Evolutionary conservation across 2,113 vertebrate species (phyloP).

Genomic region (Oreotrochilus melanogaster): DNA sequence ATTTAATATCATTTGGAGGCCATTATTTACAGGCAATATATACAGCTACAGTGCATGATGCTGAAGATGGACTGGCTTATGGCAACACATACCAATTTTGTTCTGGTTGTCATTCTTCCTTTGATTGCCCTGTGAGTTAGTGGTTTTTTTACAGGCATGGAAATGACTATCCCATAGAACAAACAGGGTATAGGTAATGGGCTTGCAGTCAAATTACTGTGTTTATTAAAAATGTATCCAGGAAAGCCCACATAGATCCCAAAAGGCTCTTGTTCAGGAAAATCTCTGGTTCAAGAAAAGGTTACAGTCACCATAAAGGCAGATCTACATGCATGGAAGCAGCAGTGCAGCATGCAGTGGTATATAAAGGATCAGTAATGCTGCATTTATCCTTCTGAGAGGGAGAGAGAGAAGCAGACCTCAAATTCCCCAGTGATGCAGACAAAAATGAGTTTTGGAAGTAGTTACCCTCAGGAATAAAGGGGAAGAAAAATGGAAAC

Average conservation of each 20-base stretch:
- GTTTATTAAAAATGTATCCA: slow-evolving; percentile 66
- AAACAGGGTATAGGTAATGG: slow-evolving; percentile 22
- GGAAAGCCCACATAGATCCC: slow-evolving; percentile 45
- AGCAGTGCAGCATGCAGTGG: not conserved
- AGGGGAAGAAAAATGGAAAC: not conserved
- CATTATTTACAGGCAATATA: slow-evolving; percentile 60
- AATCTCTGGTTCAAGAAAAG: slow-evolving; percentile 51
- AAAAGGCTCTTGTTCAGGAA: slow-evolving; percentile 43
- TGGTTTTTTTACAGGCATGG: slow-evolving; percentile 21
- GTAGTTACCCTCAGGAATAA: not conserved
- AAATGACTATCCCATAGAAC: slow-evolving; percentile 11
- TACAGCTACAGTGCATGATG: not conserved
- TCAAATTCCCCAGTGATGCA: not conserved
- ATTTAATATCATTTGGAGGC: slow-evolving; percentile 26
- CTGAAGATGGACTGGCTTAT: not conserved
- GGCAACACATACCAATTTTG: not conserved
- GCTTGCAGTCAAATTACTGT: slow-evolving; percentile 42
- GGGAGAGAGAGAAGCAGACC: not conserved
- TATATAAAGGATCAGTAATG: not conserved
- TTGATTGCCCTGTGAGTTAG: slow-evolving; percentile 55
- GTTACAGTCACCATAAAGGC: slow-evolving; percentile 42
- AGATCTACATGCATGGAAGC: not conserved
- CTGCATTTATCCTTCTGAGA: not conserved
- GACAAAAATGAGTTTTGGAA: slow-evolving; percentile 13
- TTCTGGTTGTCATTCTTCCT: slow-evolving; percentile 26